These are phyloP conservation scores for Matsumyia berberina DNA, from an alignment of 2,888 invertebrate genomes.

Conservation along the genomic window DNA sequence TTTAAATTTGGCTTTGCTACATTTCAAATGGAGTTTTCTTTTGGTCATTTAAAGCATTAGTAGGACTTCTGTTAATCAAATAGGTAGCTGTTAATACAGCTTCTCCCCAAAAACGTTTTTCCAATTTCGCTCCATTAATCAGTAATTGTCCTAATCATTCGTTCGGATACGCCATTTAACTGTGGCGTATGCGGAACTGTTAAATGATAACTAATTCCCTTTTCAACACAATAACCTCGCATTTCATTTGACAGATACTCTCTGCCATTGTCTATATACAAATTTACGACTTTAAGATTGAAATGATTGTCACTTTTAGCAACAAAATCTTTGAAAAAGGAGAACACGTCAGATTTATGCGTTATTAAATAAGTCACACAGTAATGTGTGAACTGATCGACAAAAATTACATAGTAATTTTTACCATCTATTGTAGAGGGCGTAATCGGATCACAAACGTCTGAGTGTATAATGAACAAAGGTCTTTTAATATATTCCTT, in stretches of 20 bases:
- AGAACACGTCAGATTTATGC: constrained; percentile 78
- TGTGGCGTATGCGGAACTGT: constrained; percentile 82
- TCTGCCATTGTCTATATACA: constrained; percentile 79
- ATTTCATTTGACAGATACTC: constrained; percentile 80
- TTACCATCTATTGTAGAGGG: constrained; percentile 78
- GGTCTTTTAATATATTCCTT: constrained; percentile 78
- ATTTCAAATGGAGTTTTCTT: constrained; percentile 81
- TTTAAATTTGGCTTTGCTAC: constrained; percentile 60
- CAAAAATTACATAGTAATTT: constrained; percentile 70
- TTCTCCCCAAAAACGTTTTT: constrained; percentile 81
- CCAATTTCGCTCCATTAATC: constrained; percentile 78
- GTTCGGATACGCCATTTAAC: constrained; percentile 81
- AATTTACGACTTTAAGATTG: constrained; percentile 78
- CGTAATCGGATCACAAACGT: constrained; percentile 80
- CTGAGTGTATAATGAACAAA: constrained; percentile 79
- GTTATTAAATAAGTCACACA: constrained; percentile 78
- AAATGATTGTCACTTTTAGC: constrained; percentile 77
- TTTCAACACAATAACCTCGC: constrained; percentile 78
- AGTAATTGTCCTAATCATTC: constrained; percentile 80
- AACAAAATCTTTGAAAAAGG: constrained; percentile 77
- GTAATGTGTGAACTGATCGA: constrained; percentile 80
- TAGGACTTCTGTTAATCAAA: constrained; percentile 81
- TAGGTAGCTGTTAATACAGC: constrained; percentile 81
- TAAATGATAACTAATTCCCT: constrained; percentile 80
- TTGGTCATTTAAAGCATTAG: constrained; percentile 79